Base-by-base conservation (phyloP, 2,888 invertebrate species). In the Linnaemya tessellans region DNA sequence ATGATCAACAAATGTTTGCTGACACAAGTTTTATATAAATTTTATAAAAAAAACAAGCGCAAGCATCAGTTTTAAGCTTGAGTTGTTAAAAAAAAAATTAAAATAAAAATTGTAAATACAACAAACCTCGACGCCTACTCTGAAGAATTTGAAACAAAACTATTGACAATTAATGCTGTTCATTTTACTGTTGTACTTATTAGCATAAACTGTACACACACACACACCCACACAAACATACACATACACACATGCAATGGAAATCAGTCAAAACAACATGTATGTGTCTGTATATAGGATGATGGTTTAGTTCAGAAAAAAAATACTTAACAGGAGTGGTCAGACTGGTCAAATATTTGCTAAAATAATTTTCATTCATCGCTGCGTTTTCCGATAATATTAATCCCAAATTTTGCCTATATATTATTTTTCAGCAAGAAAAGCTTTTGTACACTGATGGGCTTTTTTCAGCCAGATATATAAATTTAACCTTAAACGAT, bases 1-100 rank as follows among this genome's bases (percentile, higher is more conserved):
- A 80, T 84, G 56, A 65, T 11, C 68, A 75, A 75, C 79, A 84
- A 84, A 79, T 80, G 80, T 74, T 70, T 80, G 68, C 18, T 73
- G 54, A 65, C 30, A 68, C 67, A 68, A 62, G 20, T 64, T 65
- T 22, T 51, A 18, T 65, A 35, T 25, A 74, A 41, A 62, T 64
- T 80, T 62, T 70, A 9, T 49, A 70, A 70, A 62, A 77, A 67
- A 78, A 67, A 56, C 30, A 67, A 18, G 51, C 7, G 64, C 20
- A 73, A 65, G 20, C 46, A 70, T 43, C 51, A 46, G n/a, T 51
- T 75, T 56, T 13, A 25, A 73, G 30, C 15, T 65, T 49, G 22
- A 25, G 56, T 18, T 67, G 43, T 64, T 56, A n/a, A 60, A 41
- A 54, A 10, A 35, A 15, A 65, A 5, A 30, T 5, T n/a, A n/a